Conservation (phyloP, 1,140 invertebrate genomes). For the Drosophila guanche region DNA sequence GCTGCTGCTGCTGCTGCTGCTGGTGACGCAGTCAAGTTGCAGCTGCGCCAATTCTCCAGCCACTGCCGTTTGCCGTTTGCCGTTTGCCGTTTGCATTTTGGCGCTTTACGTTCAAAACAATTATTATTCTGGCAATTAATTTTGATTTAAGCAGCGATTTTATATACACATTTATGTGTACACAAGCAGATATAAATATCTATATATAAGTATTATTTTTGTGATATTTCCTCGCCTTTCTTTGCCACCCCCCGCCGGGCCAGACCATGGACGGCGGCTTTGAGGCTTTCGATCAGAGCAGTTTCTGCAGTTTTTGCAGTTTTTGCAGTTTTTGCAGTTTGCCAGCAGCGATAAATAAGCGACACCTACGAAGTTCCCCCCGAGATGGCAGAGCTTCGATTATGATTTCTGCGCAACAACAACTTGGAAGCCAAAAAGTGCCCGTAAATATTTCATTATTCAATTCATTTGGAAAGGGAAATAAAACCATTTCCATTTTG, state of each 20-base stretch:
- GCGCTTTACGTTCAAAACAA: conserved; percentile 82
- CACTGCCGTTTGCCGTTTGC: not conserved
- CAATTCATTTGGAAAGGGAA: too few species aligned
- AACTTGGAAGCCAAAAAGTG: too few species aligned
- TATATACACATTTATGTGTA: conserved; percentile 66
- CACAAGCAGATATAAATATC: conserved; percentile 29
- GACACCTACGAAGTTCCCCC: conserved; percentile 32
- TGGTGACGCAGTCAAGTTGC: conserved; percentile 70
- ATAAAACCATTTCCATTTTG: not conserved
- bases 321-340: conserved; percentile 9
- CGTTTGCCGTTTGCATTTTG: conserved; percentile 65
- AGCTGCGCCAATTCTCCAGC: conserved; percentile 77
- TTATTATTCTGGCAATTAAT: conserved; percentile 83
- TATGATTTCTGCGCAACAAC: conserved; percentile 5
- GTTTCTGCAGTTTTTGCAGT: conserved; percentile 11
- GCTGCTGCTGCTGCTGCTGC: conserved; percentile 47
- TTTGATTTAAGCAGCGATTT: conserved; percentile 82
- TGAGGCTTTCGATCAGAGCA: conserved; percentile 38
- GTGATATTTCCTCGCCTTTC: not conserved
- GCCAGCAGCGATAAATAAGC: conserved; percentile 23
- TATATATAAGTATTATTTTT: conserved; percentile 13
- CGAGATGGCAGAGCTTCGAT: conserved; percentile 25
- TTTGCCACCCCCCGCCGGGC: conserved; percentile 16
- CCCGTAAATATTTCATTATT: too few species aligned
- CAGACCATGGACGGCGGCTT: conserved; percentile 21